Percentiles rank a stretch among this genome's conserved stretches.
These are phyloP conservation scores for Panthera uncia DNA, from an alignment of 2,113 vertebrate species.

Conservation along the genomic window DNA sequence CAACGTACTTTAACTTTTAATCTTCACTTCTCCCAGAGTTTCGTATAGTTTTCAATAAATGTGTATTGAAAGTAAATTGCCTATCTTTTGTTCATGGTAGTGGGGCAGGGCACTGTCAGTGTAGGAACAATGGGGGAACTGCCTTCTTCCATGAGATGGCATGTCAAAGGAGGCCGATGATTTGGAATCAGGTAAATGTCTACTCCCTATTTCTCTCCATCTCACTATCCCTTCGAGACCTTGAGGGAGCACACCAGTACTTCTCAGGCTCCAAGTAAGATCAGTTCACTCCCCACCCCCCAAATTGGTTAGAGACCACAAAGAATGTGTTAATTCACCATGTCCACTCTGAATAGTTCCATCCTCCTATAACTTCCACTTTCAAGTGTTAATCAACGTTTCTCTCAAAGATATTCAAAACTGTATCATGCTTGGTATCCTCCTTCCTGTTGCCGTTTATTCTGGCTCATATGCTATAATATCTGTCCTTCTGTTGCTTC, in stretches of 20 bases:
- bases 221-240: background rate
- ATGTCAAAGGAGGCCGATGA: background rate
- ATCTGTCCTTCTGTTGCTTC: background rate
- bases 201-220: background rate
- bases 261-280: background rate
- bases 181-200: background rate
- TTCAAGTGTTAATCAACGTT: background rate
- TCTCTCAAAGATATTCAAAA: background rate
- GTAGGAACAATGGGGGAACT: background rate
- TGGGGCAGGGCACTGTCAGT: rapidly evolving
- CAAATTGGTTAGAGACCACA: background rate
- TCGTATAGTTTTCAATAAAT: background rate
- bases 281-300: no score
- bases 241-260: background rate
- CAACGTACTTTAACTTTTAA: background rate
- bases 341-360: rapidly evolving
- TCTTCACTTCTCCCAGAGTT: background rate
- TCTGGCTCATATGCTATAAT: background rate
- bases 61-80: background rate
- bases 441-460: background rate
- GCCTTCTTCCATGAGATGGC: background rate
- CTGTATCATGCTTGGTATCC: rapidly evolving
- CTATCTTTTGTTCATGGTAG: background rate
- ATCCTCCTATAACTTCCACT: background rate
- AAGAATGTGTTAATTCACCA: rapidly evolving